Evolutionary conservation across 2,888 invertebrate genomes (phyloP).

Genomic region (Tipula unca): DNA sequence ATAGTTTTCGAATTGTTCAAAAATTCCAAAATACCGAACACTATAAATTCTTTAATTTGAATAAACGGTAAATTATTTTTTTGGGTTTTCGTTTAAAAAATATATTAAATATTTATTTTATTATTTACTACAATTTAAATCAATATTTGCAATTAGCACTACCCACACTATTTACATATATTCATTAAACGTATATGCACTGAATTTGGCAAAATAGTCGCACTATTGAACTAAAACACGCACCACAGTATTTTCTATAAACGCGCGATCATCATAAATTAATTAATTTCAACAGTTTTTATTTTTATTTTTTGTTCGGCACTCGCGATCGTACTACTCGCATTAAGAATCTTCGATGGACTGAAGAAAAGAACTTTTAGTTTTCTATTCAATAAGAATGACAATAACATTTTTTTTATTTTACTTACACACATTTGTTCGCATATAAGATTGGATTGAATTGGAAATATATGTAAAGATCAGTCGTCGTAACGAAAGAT

Average conservation of each 20-base stretch:
- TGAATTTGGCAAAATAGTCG: background rate
- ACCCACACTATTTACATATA: background rate
- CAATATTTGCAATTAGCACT: background rate
- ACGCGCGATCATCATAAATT: background rate
- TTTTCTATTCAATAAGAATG: background rate
- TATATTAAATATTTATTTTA: background rate
- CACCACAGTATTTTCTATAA: background rate
- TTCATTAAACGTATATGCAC: background rate
- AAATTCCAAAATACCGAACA: background rate
- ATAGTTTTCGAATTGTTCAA: background rate
- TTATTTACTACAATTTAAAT: background rate
- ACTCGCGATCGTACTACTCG: background rate
- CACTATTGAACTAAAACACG: background rate
- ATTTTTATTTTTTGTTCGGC: background rate
- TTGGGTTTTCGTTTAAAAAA: background rate
- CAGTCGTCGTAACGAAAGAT: background rate
- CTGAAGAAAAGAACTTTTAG: slow-evolving; percentile 8
- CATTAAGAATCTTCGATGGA: background rate
- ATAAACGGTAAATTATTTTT: background rate
- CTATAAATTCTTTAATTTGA: background rate
- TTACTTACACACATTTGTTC: background rate
- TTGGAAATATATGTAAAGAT: slow-evolving; percentile 1
- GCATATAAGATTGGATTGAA: background rate
- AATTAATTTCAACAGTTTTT: background rate
- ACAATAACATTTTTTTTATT: background rate